Percentiles rank a stretch among this genome's conserved stretches.
These are phyloP conservation scores for Tarsius wallacei DNA, from an alignment of 2,797 vertebrate species.

Conservation along the genomic window DNA sequence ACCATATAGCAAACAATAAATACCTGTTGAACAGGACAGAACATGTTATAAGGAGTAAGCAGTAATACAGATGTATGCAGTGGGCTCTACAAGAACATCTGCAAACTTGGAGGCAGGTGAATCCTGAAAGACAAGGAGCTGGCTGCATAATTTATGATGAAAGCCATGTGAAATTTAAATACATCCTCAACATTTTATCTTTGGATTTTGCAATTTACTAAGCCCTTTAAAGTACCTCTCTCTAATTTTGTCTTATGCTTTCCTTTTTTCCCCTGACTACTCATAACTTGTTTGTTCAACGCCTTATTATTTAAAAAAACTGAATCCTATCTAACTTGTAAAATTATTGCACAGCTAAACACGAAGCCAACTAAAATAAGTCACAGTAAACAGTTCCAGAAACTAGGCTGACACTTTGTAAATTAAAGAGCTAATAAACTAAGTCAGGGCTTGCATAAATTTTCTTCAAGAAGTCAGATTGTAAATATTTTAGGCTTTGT, in stretches of 20 bases:
- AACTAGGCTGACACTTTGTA: slow-evolving; percentile 14
- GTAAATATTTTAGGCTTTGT: slow-evolving; percentile 10
- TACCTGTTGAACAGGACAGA: neutral
- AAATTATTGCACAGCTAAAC: slow-evolving; percentile 31
- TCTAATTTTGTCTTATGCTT: slow-evolving; percentile 1
- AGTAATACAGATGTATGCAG: neutral
- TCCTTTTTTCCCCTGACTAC: slow-evolving; percentile 31
- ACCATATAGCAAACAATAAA: slow-evolving; percentile 29
- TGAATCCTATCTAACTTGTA: slow-evolving; percentile 35
- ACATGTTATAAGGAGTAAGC: neutral
- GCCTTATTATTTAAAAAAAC: neutral
- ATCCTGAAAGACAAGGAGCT: slow-evolving; percentile 18
- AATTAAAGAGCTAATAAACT: neutral
- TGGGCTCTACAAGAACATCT: neutral
- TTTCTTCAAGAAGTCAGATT: neutral
- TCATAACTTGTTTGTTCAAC: neutral
- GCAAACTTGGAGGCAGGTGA: neutral
- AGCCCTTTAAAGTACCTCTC: neutral
- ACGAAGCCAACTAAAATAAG: neutral
- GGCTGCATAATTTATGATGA: neutral
- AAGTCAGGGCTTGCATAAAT: neutral
- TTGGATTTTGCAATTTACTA: neutral
- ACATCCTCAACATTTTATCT: neutral
- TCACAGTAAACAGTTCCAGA: slow-evolving; percentile 39
- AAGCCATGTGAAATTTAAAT: slow-evolving; percentile 47